Base-by-base conservation (phyloP, 2,797 vertebrate species). In the Otolemur crassicaudatus region DNA sequence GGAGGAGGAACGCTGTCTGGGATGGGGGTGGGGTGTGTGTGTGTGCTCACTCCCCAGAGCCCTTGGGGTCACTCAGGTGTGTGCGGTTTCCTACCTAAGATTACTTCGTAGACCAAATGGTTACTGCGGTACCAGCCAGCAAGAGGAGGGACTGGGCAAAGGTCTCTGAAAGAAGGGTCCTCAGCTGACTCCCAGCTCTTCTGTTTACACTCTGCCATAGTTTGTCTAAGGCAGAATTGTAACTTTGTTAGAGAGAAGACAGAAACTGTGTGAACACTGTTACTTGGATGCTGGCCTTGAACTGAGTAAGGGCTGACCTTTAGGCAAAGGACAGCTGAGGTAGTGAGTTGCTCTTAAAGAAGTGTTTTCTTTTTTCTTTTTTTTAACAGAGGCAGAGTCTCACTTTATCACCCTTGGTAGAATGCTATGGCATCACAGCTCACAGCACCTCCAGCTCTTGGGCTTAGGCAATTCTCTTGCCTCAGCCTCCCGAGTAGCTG, bases 211-310 rank as follows among this genome's bases (percentile, higher is more conserved):
- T 63, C 76, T 75, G 70, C 65, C 67, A 22, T 12, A 40, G 5
- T 75, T 94, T 95, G 22, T 91, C 94, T 61, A 65, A 89, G 96
- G 93, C 67, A 27, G 96, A 91, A 91, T 76, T 80, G 19, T 79
- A 96, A 91, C 86, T 1, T 37, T 70, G 29, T 40, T 79, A 93
- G 81, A 86, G 65, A 93, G 65, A 94, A 86, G 67, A 94, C 94
- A 90, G 93, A 92, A 93, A 46, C 60, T 27, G 10, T 70, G 94
- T 92, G 72, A 56, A 96, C 90, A 75, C 87, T 77, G 31, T 95
- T 97, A 95, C 94, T 96, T 97, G 93, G 29, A 96, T 80, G 60
- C 63, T 67, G 73, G 94, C 49, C 90, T 95, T 61, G 60, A 61
- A 10, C 60, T 61, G 22, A 58, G 58, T 60, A 20, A 94, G 60